Percentiles rank a stretch among this genome's conserved stretches.
These are phyloP conservation scores for Candidula unifasciata DNA, from an alignment of 2,888 invertebrate species.

Conservation along the genomic window DNA sequence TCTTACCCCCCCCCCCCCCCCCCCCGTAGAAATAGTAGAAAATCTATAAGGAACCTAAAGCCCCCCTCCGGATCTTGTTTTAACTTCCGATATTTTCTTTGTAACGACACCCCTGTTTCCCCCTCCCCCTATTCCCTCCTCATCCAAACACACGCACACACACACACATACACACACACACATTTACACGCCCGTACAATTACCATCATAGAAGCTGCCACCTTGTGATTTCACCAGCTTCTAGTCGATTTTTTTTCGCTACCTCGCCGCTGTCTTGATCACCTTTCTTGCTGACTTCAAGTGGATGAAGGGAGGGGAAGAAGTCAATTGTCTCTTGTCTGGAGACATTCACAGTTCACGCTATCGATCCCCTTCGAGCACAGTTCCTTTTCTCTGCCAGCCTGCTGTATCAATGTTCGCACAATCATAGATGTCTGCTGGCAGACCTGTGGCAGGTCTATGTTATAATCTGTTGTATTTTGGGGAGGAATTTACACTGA, in stretches of 20 bases:
- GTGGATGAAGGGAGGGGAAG: background rate
- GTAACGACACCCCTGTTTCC: too few species aligned
- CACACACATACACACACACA: too few species aligned
- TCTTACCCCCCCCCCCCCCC: too few species aligned
- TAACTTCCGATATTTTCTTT: too few species aligned
- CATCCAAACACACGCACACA: too few species aligned
- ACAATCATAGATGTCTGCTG: background rate
- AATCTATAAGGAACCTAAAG: too few species aligned
- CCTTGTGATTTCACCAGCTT: background rate
- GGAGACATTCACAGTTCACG: conserved; percentile 4
- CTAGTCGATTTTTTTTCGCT: background rate
- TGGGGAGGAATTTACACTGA: background rate
- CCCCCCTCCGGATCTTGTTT: too few species aligned
- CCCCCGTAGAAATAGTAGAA: too few species aligned
- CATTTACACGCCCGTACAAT: too few species aligned
- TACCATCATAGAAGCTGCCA: background rate
- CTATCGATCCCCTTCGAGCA: background rate
- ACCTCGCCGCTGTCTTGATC: background rate
- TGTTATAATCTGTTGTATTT: conserved; percentile 15
- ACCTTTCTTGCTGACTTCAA: background rate
- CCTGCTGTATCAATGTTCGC: too few species aligned
- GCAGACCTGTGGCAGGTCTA: conserved; percentile 6
- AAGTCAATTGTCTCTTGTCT: conserved; percentile 18
- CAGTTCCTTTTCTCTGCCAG: background rate
- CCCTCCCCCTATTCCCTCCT: too few species aligned